Conservation (phyloP, 2,797 vertebrate genomes). For the Eurystomus glaucurus region DNA sequence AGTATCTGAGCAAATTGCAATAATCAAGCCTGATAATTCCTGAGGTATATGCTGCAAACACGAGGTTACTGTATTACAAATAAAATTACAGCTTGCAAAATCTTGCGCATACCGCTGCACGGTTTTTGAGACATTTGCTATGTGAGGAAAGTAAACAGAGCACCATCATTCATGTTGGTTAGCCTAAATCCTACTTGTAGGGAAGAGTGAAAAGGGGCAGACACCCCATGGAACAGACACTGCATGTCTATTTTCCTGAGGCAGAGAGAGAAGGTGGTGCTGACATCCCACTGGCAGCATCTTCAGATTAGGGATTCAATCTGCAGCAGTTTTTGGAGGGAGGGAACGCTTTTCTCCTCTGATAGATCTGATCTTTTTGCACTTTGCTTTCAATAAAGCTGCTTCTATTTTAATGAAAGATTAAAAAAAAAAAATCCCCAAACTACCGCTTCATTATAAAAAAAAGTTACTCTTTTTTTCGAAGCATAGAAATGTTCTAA, state of each 20-base stretch:
- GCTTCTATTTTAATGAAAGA: background rate
- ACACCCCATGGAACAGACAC: background rate
- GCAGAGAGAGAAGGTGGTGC: background rate
- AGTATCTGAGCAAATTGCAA: background rate
- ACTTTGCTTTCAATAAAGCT: background rate
- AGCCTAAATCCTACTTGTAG: background rate
- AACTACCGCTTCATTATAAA: background rate
- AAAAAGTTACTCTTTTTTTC: background rate
- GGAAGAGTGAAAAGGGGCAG: background rate
- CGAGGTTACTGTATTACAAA: background rate
- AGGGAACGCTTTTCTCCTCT: background rate
- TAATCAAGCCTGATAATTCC: constrained; percentile 18
- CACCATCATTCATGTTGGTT: background rate
- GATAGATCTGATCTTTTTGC: background rate
- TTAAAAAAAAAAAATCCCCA: background rate
- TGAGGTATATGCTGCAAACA: background rate
- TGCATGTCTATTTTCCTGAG: background rate
- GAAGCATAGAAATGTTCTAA: background rate
- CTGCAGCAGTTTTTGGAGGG: constrained; percentile 5
- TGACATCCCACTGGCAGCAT: background rate
- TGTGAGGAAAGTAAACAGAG: background rate
- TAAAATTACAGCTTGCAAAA: background rate
- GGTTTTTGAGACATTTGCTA: background rate
- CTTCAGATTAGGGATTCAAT: constrained; percentile 21
- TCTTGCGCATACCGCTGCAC: background rate